These are phyloP conservation scores for Cylindroiulus punctatus DNA, from an alignment of 2,888 invertebrate species.

Conservation along the genomic window DNA sequence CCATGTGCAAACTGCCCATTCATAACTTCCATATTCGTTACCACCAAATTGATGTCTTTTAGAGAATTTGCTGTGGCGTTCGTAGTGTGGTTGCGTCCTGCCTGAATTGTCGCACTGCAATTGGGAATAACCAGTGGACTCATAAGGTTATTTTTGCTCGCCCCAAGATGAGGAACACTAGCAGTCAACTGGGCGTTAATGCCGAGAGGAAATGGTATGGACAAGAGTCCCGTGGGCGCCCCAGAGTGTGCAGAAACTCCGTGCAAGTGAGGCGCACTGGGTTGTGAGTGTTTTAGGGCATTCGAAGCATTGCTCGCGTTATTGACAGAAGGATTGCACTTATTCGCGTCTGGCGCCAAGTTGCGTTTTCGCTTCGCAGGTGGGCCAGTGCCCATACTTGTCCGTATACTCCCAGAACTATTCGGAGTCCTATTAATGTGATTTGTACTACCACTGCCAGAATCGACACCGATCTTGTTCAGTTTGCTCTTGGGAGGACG, in stretches of 20 bases:
- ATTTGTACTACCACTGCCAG: constrained; percentile 39
- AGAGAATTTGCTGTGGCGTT: background rate
- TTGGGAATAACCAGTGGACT: constrained; percentile 40
- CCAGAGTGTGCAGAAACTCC: background rate
- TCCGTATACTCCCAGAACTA: constrained; percentile 43
- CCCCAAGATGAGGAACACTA: constrained; percentile 48
- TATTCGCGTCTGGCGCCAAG: constrained; percentile 1
- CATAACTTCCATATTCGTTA: constrained; percentile 47
- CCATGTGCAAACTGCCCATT: constrained; percentile 51
- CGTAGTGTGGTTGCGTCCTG: constrained; percentile 39
- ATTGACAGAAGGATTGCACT: constrained; percentile 46
- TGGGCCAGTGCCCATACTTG: background rate
- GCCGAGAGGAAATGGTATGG: constrained; percentile 50
- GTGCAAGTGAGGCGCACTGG: background rate
- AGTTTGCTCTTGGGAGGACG: constrained; percentile 46
- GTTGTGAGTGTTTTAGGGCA: constrained; percentile 4
- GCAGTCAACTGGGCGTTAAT: constrained; percentile 54
- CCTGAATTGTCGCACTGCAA: constrained; percentile 4
- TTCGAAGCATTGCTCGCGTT: constrained; percentile 14
- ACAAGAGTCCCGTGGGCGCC: constrained; percentile 29
- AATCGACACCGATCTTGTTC: constrained; percentile 23
- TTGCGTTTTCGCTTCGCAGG: constrained; percentile 49
- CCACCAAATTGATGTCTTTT: constrained; percentile 52
- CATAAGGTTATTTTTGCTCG: constrained; percentile 6
- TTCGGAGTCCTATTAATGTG: constrained; percentile 40